Evolutionary conservation across 2,888 invertebrate species (phyloP).

Genomic region (Therioaphis trifolii): DNA sequence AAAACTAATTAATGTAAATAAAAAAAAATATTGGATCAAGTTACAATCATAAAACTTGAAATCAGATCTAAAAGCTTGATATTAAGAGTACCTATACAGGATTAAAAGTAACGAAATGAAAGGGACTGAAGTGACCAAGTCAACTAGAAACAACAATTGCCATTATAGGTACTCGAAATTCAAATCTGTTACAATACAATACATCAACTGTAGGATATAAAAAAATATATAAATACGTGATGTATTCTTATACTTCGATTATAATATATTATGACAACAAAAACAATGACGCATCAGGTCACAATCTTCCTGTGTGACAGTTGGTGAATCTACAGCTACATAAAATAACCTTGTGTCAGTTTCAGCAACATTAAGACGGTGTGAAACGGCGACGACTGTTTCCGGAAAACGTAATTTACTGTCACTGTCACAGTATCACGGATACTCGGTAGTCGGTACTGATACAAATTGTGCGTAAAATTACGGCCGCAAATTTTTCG

Average conservation of each 20-base stretch:
- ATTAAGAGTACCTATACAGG: too few relatives aligned
- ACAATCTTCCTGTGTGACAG: neutral
- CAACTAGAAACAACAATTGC: too few relatives aligned
- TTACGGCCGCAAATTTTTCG: neutral
- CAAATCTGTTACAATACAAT: too few relatives aligned
- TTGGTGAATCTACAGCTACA: neutral
- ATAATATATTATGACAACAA: neutral
- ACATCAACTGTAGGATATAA: too few relatives aligned
- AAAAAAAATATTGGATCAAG: too few relatives aligned
- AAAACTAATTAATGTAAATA: too few relatives aligned
- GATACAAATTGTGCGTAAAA: conserved; percentile 20
- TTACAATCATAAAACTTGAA: too few relatives aligned
- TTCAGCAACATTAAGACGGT: neutral
- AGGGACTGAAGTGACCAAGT: too few relatives aligned
- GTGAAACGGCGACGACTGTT: neutral
- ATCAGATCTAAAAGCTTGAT: too few relatives aligned
- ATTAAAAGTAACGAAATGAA: too few relatives aligned
- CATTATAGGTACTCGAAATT: too few relatives aligned
- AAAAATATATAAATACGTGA: too few relatives aligned
- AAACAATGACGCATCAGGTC: neutral
- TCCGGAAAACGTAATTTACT: conserved; percentile 10
- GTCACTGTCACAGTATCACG: neutral
- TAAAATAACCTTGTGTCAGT: conserved; percentile 3
- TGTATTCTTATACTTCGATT: neutral
- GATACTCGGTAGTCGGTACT: neutral